phyloP scores from a whole-genome alignment of 2,797 vertebrate species.

The Crocidura indochinensis region DNA sequence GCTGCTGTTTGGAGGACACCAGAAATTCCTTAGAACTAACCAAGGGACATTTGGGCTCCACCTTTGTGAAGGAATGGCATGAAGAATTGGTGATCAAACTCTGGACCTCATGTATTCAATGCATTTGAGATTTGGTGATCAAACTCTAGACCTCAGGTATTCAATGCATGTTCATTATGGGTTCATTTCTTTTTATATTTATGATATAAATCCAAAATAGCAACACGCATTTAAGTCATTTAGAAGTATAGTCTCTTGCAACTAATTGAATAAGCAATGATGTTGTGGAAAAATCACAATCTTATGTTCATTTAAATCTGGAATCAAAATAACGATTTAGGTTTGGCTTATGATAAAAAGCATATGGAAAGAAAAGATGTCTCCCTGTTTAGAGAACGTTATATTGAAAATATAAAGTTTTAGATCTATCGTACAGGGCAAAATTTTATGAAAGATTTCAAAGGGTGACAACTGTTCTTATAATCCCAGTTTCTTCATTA shows the following conservation, averaged over 20 bases:
- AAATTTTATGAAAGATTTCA: neutral
- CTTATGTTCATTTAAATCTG: neutral
- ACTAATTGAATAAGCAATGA: neutral
- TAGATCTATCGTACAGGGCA: neutral
- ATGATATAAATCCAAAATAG: neutral
- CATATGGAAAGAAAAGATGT: neutral
- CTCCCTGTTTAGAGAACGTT: neutral
- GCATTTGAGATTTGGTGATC: no score
- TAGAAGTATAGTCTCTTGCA: neutral
- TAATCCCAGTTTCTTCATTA: slow-evolving; percentile 43
- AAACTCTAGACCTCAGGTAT: no score
- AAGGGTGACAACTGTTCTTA: neutral
- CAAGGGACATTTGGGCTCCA: no score
- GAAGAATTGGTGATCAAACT: no score
- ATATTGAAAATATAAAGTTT: neutral
- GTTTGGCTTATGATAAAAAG: neutral
- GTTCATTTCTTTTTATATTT: neutral
- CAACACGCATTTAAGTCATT: neutral
- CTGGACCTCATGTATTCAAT: no score
- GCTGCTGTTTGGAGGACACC: no score
- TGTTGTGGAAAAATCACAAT: neutral
- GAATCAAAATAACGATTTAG: neutral
- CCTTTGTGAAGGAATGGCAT: no score
- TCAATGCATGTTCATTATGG: neutral
- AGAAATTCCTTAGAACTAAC: no score